These are phyloP conservation scores for Gymnoscopelus braueri DNA, from an alignment of 2,797 vertebrate species.

Conservation along the genomic window DNA sequence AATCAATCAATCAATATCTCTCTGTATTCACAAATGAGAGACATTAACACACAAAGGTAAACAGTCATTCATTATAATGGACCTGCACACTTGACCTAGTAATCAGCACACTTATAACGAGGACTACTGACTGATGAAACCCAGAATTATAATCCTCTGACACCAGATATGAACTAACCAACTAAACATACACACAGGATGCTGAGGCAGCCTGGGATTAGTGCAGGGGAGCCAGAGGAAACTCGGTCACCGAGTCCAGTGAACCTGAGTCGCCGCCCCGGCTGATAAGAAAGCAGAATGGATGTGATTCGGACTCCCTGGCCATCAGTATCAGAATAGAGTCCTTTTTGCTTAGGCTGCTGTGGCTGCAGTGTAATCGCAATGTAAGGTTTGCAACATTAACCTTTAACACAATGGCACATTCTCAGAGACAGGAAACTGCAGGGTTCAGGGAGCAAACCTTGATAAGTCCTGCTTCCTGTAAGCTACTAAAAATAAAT, in stretches of 20 bases:
- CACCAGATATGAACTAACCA: slow-evolving; percentile 40
- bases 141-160: slow-evolving; percentile 52
- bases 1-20: too few species aligned
- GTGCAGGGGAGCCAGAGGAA: slow-evolving; percentile 47
- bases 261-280: slow-evolving; percentile 13
- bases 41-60: slow-evolving; percentile 10
- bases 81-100: slow-evolving; percentile 25
- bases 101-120: slow-evolving; percentile 42
- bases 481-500: slow-evolving; percentile 48
- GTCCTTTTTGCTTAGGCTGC: slow-evolving; percentile 36
- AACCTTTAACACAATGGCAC: slow-evolving; percentile 69
- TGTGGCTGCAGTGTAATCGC: slow-evolving; percentile 32
- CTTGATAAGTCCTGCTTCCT: slow-evolving; percentile 60
- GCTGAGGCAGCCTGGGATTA: slow-evolving; percentile 24
- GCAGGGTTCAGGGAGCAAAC: slow-evolving; percentile 39
- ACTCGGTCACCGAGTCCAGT: slow-evolving; percentile 41
- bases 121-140: slow-evolving; percentile 36
- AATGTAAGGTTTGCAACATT: slow-evolving; percentile 37
- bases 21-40: neutral
- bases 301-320: slow-evolving; percentile 29
- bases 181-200: slow-evolving; percentile 5
- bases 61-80: neutral
- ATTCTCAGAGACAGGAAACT: slow-evolving; percentile 67
- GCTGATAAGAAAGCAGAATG: slow-evolving; percentile 55
- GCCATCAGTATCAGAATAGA: slow-evolving; percentile 19